A percentile compares a stretch with the other conserved stretches of the same genome.
Evolutionary conservation across 2,113 vertebrate species (phyloP).

Genomic region (Acanthochromis polyacanthus): DNA sequence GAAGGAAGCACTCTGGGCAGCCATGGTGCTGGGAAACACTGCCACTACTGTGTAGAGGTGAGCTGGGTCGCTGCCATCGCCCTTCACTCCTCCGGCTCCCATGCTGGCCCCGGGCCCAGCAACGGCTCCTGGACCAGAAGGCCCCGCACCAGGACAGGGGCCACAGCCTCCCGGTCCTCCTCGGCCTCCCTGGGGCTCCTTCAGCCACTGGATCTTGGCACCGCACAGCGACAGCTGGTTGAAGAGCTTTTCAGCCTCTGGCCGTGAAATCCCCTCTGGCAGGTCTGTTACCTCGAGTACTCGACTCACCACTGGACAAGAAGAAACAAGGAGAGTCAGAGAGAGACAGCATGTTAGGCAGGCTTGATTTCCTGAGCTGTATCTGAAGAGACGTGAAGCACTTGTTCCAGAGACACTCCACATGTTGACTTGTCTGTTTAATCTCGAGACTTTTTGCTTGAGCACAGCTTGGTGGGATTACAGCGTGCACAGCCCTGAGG

Average conservation of each 20-base stretch:
- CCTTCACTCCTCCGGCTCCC: slow-evolving; percentile 75
- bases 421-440: too few species aligned
- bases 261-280: slow-evolving; percentile 96
- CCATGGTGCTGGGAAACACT: slow-evolving; percentile 96
- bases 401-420: not conserved
- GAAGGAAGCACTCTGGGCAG: slow-evolving; percentile 97
- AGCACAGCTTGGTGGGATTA: too few species aligned
- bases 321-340: not conserved
- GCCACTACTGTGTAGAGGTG: slow-evolving; percentile 98
- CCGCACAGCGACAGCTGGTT: slow-evolving; percentile 96
- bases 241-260: slow-evolving; percentile 96
- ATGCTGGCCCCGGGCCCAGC: slow-evolving; percentile 53
- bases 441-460: too few species aligned
- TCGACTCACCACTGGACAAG: slow-evolving; percentile 90
- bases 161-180: slow-evolving; percentile 62
- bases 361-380: too few species aligned
- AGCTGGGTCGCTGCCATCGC: slow-evolving; percentile 90
- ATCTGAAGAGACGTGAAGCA: slow-evolving; percentile 1
- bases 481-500: too few species aligned
- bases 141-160: slow-evolving; percentile 54
- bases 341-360: not conserved
- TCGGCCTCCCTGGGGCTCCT: slow-evolving; percentile 89
- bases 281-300: slow-evolving; percentile 97
- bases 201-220: slow-evolving; percentile 99
- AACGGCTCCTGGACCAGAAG: slow-evolving; percentile 36